phyloP scores from a whole-genome alignment of 2,888 invertebrate species.

The Watsonalla cultraria region DNA sequence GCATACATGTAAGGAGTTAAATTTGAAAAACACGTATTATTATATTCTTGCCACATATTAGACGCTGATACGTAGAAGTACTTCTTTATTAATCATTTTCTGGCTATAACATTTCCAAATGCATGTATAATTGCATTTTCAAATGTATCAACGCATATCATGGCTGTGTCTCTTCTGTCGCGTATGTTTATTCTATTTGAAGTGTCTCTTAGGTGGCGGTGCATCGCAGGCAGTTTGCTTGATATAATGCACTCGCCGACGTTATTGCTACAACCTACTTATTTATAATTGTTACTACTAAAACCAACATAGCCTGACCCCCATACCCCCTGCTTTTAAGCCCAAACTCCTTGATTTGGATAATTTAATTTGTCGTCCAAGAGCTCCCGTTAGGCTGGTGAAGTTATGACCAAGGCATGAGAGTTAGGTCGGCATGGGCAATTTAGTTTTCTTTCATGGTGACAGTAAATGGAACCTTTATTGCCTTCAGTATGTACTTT shows the following conservation, averaged over 20 bases:
- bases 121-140: too few relatives aligned
- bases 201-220: conserved; percentile 67
- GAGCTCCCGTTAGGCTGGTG: conserved; percentile 26
- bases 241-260: conserved; percentile 73
- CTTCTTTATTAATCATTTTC: too few relatives aligned
- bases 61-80: too few relatives aligned
- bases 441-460: conserved; percentile 71
- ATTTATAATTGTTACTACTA: conserved; percentile 71
- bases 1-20: too few relatives aligned
- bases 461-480: conserved; percentile 64
- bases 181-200: conserved; percentile 32
- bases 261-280: conserved; percentile 76
- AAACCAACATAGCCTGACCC: conserved; percentile 42
- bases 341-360: conserved; percentile 9
- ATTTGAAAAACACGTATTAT: too few relatives aligned
- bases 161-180: conserved; percentile 13
- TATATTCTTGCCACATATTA: too few relatives aligned
- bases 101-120: too few relatives aligned
- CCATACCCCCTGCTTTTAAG: conserved; percentile 18
- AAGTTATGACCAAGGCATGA: conserved; percentile 33
- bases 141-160: background rate
- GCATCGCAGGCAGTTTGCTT: conserved; percentile 74
- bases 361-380: conserved; percentile 15
- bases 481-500: conserved; percentile 45
- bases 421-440: conserved; percentile 69